A percentile compares a stretch with the other conserved stretches of the same genome.
Conservation (phyloP, 37 sponge, comb jelly and placozoan species). For the Theonella swinhoei region DNA sequence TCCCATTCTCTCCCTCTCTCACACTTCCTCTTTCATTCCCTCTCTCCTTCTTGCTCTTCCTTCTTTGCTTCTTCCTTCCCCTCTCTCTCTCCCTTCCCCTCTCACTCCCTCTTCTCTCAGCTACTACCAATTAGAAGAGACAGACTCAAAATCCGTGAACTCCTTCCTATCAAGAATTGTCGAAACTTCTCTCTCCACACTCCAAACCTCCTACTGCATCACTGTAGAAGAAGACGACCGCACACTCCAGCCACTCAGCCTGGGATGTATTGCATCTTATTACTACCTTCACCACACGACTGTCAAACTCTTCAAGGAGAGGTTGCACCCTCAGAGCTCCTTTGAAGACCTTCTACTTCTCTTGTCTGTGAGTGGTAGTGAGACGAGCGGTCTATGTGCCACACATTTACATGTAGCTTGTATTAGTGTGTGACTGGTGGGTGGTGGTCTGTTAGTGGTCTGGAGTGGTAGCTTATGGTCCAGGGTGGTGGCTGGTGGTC, state of each 20-base stretch:
- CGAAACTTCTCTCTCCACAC: slow-evolving; percentile 52
- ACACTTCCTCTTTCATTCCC: no score
- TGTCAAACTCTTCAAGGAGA: slow-evolving; percentile 81
- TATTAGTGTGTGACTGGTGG: neutral
- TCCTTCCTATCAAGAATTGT: slow-evolving; percentile 68
- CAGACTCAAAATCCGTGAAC: slow-evolving; percentile 45
- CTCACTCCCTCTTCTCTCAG: slow-evolving; percentile 7
- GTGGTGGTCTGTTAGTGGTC: no score
- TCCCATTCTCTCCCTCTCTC: neutral
- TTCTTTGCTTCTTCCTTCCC: neutral
- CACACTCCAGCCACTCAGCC: slow-evolving; percentile 54
- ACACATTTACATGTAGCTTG: slow-evolving; percentile 1
- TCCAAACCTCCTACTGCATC: slow-evolving; percentile 82
- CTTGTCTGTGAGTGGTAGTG: slow-evolving; percentile 72
- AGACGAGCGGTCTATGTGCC: no score
- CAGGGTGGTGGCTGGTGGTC: neutral
- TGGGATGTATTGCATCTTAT: slow-evolving; percentile 95
- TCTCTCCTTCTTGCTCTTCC: no score
- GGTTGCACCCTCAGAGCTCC: slow-evolving; percentile 55
- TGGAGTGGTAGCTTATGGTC: no score
- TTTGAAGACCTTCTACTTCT: slow-evolving; percentile 77
- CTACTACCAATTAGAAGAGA: slow-evolving; percentile 84
- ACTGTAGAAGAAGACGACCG: slow-evolving; percentile 82
- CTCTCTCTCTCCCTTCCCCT: neutral
- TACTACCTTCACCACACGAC: slow-evolving; percentile 95